These are phyloP conservation scores for Aramus guarauna DNA, from an alignment of 2,113 vertebrate genomes.

Conservation along the genomic window DNA sequence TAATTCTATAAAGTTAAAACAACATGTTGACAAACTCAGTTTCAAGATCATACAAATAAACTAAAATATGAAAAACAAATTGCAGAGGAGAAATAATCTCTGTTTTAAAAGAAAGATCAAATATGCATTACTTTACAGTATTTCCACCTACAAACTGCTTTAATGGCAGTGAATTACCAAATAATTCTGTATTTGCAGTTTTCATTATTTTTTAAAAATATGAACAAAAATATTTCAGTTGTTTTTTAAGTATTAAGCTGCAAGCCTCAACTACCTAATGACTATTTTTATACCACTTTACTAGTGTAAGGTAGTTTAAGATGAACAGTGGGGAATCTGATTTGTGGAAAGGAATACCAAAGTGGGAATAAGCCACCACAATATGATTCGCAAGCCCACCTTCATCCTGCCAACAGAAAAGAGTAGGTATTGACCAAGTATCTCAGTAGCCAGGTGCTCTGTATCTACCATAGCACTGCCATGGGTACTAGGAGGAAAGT, in stretches of 20 bases:
- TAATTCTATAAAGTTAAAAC: constrained; percentile 4
- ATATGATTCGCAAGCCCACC: background rate
- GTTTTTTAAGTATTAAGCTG: background rate
- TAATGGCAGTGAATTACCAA: background rate
- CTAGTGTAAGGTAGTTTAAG: background rate
- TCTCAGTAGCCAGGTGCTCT: background rate
- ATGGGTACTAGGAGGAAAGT: background rate
- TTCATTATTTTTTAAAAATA: background rate
- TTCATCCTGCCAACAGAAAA: background rate
- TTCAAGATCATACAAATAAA: background rate
- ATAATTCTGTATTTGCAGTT: background rate
- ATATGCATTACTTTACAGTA: background rate
- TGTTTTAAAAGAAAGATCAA: background rate
- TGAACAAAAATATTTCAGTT: background rate
- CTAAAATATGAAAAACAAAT: background rate
- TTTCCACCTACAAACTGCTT: background rate
- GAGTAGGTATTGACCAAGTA: background rate
- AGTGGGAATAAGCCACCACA: background rate
- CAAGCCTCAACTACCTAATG: background rate
- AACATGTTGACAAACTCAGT: background rate
- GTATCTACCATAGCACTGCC: background rate
- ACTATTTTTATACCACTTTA: background rate
- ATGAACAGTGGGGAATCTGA: background rate
- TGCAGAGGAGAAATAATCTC: background rate
- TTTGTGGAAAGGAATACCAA: background rate